A percentile compares a stretch with the other conserved stretches of the same genome.
These are phyloP conservation scores for Emydocephalus ijimae DNA, from an alignment of 2,113 vertebrate genomes.

Conservation along the genomic window DNA sequence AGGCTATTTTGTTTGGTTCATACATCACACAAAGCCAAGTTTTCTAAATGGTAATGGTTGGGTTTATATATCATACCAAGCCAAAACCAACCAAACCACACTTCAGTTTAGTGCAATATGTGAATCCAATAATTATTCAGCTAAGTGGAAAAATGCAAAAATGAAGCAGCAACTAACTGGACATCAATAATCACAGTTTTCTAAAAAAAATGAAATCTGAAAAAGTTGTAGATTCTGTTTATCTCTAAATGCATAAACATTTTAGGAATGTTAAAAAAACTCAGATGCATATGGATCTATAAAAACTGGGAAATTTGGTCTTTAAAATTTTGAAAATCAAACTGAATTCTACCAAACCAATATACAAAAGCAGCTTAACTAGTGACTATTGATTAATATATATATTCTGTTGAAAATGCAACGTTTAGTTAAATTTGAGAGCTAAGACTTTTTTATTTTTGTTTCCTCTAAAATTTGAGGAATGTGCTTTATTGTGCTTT, in stretches of 20 bases:
- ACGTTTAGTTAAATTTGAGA: fast-evolving
- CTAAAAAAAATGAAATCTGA: slow-evolving; percentile 22
- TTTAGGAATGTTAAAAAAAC: neutral
- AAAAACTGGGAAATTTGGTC: neutral
- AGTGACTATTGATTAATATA: neutral
- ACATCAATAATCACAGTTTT: neutral
- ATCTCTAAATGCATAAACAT: neutral
- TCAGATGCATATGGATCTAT: neutral
- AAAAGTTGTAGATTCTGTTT: slow-evolving; percentile 13
- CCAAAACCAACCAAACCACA: neutral
- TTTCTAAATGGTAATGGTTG: neutral
- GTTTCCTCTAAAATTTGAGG: fast-evolving
- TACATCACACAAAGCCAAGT: neutral
- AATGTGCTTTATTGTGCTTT: neutral
- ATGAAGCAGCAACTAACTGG: neutral
- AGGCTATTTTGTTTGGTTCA: neutral
- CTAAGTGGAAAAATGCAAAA: neutral
- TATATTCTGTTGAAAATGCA: slow-evolving; percentile 10
- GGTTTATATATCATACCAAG: neutral
- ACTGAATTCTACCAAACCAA: neutral
- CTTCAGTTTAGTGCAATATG: neutral
- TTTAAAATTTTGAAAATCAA: neutral
- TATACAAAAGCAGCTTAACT: neutral
- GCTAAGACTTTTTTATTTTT: neutral
- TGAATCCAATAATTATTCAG: neutral